Conservation (phyloP, 2,797 vertebrate genomes). For the Hozukius guyotensis region DNA sequence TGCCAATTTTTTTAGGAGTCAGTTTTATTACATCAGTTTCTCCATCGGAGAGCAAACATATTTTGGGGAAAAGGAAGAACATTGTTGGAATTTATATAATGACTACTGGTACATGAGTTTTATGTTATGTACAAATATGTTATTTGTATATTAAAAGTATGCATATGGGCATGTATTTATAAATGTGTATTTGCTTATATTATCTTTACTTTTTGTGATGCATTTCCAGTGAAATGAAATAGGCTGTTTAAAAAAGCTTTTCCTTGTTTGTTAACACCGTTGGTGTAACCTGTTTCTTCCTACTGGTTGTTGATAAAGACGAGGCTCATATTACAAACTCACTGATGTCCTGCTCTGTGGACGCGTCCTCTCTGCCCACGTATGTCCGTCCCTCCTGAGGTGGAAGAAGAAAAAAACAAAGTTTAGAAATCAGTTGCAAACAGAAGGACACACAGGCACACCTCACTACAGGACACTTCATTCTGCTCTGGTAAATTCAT, state of each 20-base stretch:
- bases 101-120: not conserved
- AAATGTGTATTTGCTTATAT: not conserved
- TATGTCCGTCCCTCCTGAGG: slow-evolving; percentile 92
- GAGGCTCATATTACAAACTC: slow-evolving; percentile 54
- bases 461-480: not conserved
- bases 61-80: not conserved
- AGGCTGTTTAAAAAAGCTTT: not conserved
- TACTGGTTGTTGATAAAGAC: not conserved
- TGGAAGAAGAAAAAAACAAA: not conserved
- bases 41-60: not conserved
- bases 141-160: not conserved
- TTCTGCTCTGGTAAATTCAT: not conserved
- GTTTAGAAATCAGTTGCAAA: not conserved
- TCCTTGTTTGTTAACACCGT: not conserved
- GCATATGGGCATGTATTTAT: not conserved
- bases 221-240: not conserved
- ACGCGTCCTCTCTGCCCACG: slow-evolving; percentile 93
- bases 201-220: not conserved
- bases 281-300: not conserved
- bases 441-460: not conserved
- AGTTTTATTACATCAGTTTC: not conserved
- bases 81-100: not conserved
- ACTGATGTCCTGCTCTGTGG: slow-evolving; percentile 94
- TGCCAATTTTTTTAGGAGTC: not conserved
- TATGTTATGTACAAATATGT: not conserved